Evolutionary conservation across 2,888 invertebrate genomes (phyloP).

Genomic region (Spilarctia lutea): DNA sequence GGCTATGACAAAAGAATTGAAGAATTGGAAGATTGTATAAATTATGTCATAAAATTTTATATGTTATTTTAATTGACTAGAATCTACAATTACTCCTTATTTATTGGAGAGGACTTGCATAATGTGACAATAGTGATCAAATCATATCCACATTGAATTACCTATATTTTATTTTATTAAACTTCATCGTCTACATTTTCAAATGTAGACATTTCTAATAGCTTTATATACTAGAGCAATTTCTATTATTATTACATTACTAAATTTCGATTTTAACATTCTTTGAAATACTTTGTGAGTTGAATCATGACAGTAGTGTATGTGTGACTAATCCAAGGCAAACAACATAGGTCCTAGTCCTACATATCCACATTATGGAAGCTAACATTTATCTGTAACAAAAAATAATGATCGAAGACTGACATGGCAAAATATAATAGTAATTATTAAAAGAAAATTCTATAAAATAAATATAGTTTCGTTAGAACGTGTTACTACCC

Average conservation of each 20-base stretch:
- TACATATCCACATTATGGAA: conserved; percentile 4
- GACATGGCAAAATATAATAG: background rate
- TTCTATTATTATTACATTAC: background rate
- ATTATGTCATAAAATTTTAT: background rate
- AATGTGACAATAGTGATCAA: background rate
- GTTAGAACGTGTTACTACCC: conserved; percentile 26
- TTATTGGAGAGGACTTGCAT: background rate
- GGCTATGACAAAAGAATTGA: background rate
- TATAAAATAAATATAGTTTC: conserved; percentile 26
- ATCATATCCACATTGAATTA: background rate
- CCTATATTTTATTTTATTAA: background rate
- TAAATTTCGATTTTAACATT: background rate
- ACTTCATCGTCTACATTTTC: background rate
- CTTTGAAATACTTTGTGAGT: background rate
- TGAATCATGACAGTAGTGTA: background rate
- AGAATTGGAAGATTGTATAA: background rate
- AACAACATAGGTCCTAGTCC: conserved; percentile 1
- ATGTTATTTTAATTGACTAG: background rate
- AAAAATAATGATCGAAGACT: background rate
- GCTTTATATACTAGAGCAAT: background rate
- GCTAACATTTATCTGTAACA: conserved; percentile 14
- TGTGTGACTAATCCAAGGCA: conserved; percentile 13
- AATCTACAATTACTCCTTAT: background rate
- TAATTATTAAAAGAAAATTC: conserved; percentile 19
- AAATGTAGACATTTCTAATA: background rate